phyloP scores from a whole-genome alignment of 53 echinoderm and acorn worm genomes.

The Apostichopus leukothele region DNA sequence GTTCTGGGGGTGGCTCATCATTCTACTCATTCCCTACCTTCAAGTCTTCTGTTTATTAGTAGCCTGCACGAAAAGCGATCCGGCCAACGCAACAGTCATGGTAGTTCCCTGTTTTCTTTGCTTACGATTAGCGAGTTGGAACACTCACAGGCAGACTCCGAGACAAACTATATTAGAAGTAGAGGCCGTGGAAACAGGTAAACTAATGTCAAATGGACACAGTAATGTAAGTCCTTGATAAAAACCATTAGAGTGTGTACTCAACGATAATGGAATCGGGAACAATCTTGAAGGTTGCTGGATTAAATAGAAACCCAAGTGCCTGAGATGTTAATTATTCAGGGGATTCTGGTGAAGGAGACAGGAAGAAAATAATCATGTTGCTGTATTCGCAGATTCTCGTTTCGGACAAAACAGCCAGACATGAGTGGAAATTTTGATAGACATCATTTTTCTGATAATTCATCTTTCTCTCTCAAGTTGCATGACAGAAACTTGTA shows the following conservation, averaged over 20 bases:
- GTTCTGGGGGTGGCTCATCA: slow-evolving; percentile 82
- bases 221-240: neutral
- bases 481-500: too few species aligned
- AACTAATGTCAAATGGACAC: slow-evolving; percentile 27
- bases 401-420: too few species aligned
- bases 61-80: slow-evolving; percentile 92
- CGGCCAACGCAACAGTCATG: slow-evolving; percentile 74
- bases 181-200: slow-evolving; percentile 22
- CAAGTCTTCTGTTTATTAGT: slow-evolving; percentile 91
- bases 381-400: too few species aligned
- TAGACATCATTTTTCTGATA: too few species aligned
- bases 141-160: neutral
- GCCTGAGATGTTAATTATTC: neutral
- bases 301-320: neutral
- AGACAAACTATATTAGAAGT: slow-evolving; percentile 28
- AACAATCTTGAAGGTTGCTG: neutral
- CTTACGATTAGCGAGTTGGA: slow-evolving; percentile 53
- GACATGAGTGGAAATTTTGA: too few species aligned
- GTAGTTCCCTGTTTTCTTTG: slow-evolving; percentile 72
- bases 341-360: neutral
- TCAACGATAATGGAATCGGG: neutral
- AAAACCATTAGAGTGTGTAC: neutral
- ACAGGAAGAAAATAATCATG: neutral
- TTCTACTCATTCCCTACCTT: slow-evolving; percentile 84
- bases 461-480: too few species aligned